Evolutionary conservation across 2,113 vertebrate species (phyloP).

Genomic region (Cygnus atratus): DNA sequence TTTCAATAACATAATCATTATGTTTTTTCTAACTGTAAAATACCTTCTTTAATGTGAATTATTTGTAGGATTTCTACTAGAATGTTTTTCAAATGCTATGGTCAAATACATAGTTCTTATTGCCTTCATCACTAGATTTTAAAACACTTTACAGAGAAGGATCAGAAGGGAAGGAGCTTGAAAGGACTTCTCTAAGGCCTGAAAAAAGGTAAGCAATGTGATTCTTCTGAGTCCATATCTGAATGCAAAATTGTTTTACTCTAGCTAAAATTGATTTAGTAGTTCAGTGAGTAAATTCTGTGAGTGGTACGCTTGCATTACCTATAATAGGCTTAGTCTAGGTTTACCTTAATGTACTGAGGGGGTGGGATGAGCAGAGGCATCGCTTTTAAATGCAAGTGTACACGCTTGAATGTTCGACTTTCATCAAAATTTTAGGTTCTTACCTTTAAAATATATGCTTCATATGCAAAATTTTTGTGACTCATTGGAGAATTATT

Average conservation of each 20-base stretch:
- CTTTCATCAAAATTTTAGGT: neutral
- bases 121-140: neutral
- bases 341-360: neutral
- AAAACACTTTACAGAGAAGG: neutral
- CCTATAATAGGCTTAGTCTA: neutral
- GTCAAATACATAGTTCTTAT: neutral
- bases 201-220: neutral
- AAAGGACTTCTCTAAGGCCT: neutral
- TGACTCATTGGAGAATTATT: neutral
- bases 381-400: neutral
- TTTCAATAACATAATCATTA: neutral
- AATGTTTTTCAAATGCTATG: neutral
- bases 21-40: neutral
- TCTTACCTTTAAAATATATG: neutral
- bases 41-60: neutral
- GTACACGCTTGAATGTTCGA: neutral
- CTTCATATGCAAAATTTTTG: neutral
- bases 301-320: neutral
- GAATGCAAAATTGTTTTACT: neutral
- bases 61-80: neutral
- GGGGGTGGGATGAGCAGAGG: neutral
- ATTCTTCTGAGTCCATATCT: neutral
- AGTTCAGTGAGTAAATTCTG: neutral
- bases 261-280: neutral
- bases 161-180: neutral